Evolutionary conservation across 2,888 invertebrate species (phyloP).

Genomic region (Macaria notata): DNA sequence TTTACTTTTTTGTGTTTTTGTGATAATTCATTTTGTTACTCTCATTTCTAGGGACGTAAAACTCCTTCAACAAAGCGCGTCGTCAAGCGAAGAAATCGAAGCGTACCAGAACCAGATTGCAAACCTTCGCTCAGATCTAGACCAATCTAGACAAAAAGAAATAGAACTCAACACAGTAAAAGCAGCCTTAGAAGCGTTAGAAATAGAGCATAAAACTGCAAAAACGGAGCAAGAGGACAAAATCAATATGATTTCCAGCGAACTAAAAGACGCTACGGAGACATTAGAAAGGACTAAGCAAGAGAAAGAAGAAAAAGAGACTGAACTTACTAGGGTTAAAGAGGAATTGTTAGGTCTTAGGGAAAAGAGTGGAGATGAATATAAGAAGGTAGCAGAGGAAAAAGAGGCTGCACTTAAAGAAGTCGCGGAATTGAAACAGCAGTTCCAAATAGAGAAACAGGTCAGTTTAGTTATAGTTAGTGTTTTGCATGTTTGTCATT

Average conservation of each 20-base stretch:
- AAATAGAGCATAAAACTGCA: constrained; percentile 71
- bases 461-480: constrained; percentile 46
- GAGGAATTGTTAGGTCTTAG: constrained; percentile 61
- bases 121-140: constrained; percentile 65
- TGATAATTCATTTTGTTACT: too few species aligned
- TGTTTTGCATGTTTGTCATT: neutral
- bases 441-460: constrained; percentile 68
- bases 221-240: constrained; percentile 68
- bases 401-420: constrained; percentile 62
- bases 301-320: constrained; percentile 62
- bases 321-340: constrained; percentile 61
- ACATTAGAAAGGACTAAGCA: constrained; percentile 54
- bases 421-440: constrained; percentile 56
- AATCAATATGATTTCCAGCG: constrained; percentile 55
- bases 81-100: constrained; percentile 73
- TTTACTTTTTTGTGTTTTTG: too few species aligned
- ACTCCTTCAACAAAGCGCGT: constrained; percentile 72
- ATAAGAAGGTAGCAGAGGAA: constrained; percentile 63
- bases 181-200: constrained; percentile 67
- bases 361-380: constrained; percentile 67
- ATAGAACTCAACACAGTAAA: constrained; percentile 69
- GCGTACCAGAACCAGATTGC: constrained; percentile 69
- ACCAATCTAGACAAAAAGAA: constrained; percentile 82
- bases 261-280: constrained; percentile 67
- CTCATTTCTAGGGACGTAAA: constrained; percentile 62